These are phyloP conservation scores for Numida meleagris DNA, from an alignment of 2,113 vertebrate genomes.

Conservation along the genomic window DNA sequence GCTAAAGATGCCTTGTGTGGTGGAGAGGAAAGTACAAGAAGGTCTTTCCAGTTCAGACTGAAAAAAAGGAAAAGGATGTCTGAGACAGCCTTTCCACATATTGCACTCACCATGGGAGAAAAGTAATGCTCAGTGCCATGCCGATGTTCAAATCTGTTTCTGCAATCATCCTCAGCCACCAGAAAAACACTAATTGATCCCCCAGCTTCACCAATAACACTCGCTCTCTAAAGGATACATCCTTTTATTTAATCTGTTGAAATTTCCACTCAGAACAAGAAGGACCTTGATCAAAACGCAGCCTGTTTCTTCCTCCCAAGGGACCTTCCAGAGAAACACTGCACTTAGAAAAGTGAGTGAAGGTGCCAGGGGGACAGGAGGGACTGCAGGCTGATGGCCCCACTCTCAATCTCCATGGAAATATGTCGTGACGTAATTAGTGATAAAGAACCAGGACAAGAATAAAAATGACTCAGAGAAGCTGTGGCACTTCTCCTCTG, in stretches of 20 bases:
- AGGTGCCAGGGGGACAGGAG: not conserved
- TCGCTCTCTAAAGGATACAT: not conserved
- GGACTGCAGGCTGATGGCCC: not conserved
- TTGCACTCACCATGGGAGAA: not conserved
- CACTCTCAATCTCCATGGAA: conserved; percentile 34
- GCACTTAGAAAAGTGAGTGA: not conserved
- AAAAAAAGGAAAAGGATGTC: conserved; percentile 29
- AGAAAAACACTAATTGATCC: conserved; percentile 32
- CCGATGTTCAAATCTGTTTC: conserved; percentile 25
- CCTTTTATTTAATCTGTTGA: not conserved
- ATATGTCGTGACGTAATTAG: conserved; percentile 27
- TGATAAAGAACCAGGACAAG: not conserved
- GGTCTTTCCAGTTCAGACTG: not conserved
- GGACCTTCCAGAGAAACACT: fast-evolving
- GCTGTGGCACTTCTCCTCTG: not conserved
- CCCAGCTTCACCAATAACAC: not conserved
- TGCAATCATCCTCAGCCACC: not conserved
- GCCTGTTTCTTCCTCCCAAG: not conserved
- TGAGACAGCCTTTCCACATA: not conserved
- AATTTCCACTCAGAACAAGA: not conserved
- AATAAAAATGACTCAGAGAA: conserved; percentile 62
- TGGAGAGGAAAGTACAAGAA: not conserved
- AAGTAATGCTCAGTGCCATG: not conserved
- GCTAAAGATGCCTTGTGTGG: not conserved
- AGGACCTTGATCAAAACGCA: not conserved